phyloP scores from a whole-genome alignment of 1,140 invertebrate species.

The Drosophila teissieri region DNA sequence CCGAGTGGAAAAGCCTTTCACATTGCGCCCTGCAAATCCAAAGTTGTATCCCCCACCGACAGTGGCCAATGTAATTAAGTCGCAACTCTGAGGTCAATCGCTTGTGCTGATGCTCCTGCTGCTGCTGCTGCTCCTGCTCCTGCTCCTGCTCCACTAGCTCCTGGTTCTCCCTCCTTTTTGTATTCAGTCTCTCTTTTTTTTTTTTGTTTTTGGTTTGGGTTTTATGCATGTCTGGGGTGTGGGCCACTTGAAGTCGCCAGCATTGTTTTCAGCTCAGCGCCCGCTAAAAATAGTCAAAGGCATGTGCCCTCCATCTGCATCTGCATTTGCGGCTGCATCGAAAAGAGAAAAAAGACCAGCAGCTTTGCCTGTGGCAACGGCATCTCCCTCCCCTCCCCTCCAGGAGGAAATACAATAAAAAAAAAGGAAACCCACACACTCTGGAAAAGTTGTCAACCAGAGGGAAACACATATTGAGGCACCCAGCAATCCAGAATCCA shows the following conservation, averaged over 20 bases:
- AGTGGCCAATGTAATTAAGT: conserved; percentile 52
- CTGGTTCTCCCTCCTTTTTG: conserved; percentile 1
- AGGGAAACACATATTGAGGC: conserved; percentile 1
- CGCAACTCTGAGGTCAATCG: conserved; percentile 12
- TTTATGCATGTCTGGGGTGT: conserved; percentile 32
- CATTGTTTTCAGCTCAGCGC: conserved; percentile 63
- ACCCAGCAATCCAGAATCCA: not conserved
- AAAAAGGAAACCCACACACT: not conserved
- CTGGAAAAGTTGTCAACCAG: conserved; percentile 9
- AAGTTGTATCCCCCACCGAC: conserved; percentile 2
- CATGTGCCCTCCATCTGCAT: conserved; percentile 58
- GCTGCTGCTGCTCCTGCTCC: conserved; percentile 1
- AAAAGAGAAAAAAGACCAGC: conserved; percentile 1
- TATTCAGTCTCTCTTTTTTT: not conserved
- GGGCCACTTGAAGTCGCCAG: conserved; percentile 69
- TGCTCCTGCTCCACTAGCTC: conserved; percentile 3
- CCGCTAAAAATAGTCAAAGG: conserved; percentile 62
- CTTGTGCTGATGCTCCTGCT: not conserved
- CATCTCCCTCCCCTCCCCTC: too few species aligned
- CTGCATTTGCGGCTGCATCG: conserved; percentile 32
- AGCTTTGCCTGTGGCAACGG: not conserved
- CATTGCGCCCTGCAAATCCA: conserved; percentile 2
- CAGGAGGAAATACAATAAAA: not conserved
- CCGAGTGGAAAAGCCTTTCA: conserved; percentile 35
- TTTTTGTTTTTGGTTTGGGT: not conserved